Evolutionary conservation across 2,888 invertebrate genomes (phyloP).

Genomic region (Drosophila barbarae): DNA sequence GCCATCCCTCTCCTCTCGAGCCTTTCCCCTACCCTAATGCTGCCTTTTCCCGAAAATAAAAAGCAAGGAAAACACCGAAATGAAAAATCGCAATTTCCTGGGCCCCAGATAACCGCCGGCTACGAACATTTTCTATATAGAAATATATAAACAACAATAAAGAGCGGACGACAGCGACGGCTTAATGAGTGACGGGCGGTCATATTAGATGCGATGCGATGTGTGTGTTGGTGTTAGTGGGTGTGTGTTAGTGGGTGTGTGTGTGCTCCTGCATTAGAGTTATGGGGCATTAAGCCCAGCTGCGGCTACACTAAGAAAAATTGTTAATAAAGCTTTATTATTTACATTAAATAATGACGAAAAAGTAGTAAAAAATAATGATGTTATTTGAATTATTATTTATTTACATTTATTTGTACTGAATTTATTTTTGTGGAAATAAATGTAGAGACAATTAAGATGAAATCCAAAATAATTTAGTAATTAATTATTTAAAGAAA

Average conservation of each 20-base stretch:
- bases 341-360: neutral
- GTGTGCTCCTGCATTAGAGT: slow-evolving; percentile 48
- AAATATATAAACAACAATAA: slow-evolving; percentile 33
- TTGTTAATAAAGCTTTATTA: neutral
- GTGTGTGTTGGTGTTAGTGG: slow-evolving; percentile 1
- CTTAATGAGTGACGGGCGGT: slow-evolving; percentile 73
- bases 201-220: slow-evolving; percentile 59
- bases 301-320: slow-evolving; percentile 27
- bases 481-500: too few relatives aligned
- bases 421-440: too few relatives aligned
- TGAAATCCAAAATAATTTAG: too few relatives aligned
- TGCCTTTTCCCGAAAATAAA: slow-evolving; percentile 28
- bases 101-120: slow-evolving; percentile 65
- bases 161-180: slow-evolving; percentile 55
- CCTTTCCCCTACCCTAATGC: neutral
- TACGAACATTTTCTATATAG: slow-evolving; percentile 43
- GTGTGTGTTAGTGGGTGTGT: slow-evolving; percentile 10
- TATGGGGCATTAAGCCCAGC: slow-evolving; percentile 63
- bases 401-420: too few relatives aligned
- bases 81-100: slow-evolving; percentile 72
- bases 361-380: too few relatives aligned
- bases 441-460: too few relatives aligned
- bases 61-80: slow-evolving; percentile 48
- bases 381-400: too few relatives aligned
- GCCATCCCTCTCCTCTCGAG: slow-evolving; percentile 8